Base-by-base conservation (phyloP, 1,140 invertebrate species). In the Limonius californicus region DNA sequence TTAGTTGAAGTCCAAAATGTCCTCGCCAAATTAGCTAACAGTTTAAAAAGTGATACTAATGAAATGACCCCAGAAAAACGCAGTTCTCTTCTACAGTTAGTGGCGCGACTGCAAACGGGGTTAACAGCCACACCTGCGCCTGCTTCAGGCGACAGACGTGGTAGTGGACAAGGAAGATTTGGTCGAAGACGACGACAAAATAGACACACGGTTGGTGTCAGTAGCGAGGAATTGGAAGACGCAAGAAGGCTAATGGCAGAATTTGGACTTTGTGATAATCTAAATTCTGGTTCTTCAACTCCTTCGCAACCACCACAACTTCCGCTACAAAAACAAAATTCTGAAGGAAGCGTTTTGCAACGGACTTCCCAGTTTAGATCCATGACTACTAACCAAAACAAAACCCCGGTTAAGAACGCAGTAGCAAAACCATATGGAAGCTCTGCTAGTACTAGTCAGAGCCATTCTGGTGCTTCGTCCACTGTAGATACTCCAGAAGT, bases 171-270 rank as follows among this genome's bases (percentile, higher is more conserved):
- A 21, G 62, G 72, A 50, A 72, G 78, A 7, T 79, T 79, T 54
- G 75, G 73, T 1, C 68, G 80, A 1, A 71, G 72, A 66, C 76
- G 77, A 58, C 79, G 84, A 30, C 79, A 81, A 23, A 82, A 83
- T 27, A 80, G 90, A 1, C 89, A 92, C 70, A 93, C 90, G 0
- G 89, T 93, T 2, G 90, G 89, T 14, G 90, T 92, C 1, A 90
- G 87, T 2, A 79, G 82, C 1, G 89, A 91, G 71, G 90, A 93
- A 67, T 74, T 93, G 19, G 88, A 85, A 0, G 82, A 86, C 63
- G 90, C 90, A 0, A 80, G 90, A 43, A 83, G 85, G 55, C 84
- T 89, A 69, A 81, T 92, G 39, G 84, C 89, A 68, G 82, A 88
- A 63, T 84, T 86, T 69, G 78, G 80, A 6, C 70, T 85, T 12